These are phyloP conservation scores for Drosophila nannoptera DNA, from an alignment of 1,140 invertebrate species.

Conservation along the genomic window DNA sequence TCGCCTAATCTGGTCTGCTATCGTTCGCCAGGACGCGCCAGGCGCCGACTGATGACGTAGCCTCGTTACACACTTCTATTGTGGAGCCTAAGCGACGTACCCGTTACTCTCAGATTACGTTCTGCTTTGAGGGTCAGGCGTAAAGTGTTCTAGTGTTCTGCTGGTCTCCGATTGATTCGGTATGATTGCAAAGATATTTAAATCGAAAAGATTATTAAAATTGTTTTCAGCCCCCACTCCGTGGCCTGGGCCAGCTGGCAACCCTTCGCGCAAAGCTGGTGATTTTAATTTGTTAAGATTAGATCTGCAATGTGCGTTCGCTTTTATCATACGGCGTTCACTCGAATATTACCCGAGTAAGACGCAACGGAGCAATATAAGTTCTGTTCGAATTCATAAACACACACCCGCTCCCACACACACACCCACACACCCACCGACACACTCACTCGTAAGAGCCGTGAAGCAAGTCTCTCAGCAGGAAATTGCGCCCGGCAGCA, in stretches of 20 bases:
- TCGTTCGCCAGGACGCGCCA: too few relatives aligned
- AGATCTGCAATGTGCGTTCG: conserved; percentile 35
- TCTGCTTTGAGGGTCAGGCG: too few relatives aligned
- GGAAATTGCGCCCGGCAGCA: conserved; percentile 47
- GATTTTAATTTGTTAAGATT: conserved; percentile 66
- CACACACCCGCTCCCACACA: neutral
- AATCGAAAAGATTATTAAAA: too few relatives aligned
- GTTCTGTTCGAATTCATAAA: conserved; percentile 21
- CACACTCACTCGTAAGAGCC: conserved; percentile 2
- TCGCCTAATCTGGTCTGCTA: too few relatives aligned
- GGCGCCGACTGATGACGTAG: too few relatives aligned
- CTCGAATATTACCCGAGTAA: conserved; percentile 15
- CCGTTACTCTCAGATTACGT: too few relatives aligned
- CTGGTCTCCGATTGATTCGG: too few relatives aligned
- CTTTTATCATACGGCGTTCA: conserved; percentile 9
- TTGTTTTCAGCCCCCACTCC: neutral
- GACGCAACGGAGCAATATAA: conserved; percentile 11
- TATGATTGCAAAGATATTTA: too few relatives aligned
- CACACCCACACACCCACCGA: neutral
- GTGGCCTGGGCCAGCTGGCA: neutral
- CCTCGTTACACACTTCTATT: too few relatives aligned
- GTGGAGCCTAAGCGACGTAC: too few relatives aligned
- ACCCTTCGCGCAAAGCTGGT: conserved; percentile 11
- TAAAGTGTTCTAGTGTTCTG: too few relatives aligned
- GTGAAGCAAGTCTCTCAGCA: conserved; percentile 50